phyloP scores from a whole-genome alignment of 2,797 vertebrate species.

The Lindbergichthys nudifrons region DNA sequence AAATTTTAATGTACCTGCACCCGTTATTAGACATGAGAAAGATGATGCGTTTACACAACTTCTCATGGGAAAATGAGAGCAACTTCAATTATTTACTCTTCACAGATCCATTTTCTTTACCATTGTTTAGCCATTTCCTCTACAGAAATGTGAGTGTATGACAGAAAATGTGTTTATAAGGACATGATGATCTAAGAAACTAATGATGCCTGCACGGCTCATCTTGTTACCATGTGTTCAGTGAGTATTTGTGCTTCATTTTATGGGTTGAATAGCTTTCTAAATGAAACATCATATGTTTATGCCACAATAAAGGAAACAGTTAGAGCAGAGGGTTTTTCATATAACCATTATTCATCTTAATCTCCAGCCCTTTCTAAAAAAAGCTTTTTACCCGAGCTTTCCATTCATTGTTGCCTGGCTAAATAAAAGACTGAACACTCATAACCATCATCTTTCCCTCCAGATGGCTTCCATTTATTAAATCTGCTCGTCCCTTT shows the following conservation, averaged over 20 bases:
- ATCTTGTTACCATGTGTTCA: conserved; percentile 36
- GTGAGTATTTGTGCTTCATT: conserved; percentile 40
- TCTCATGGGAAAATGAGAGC: conserved; percentile 39
- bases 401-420: conserved; percentile 48
- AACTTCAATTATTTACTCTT: conserved; percentile 49
- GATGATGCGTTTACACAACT: conserved; percentile 47
- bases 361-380: conserved; percentile 44
- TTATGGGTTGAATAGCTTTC: conserved; percentile 53
- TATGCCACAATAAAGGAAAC: conserved; percentile 56
- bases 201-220: conserved; percentile 26
- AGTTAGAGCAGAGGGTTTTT: conserved; percentile 19
- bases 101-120: conserved; percentile 1
- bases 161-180: not conserved
- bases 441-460: conserved; percentile 50
- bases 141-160: not conserved
- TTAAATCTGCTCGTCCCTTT: conserved; percentile 26
- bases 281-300: conserved; percentile 46
- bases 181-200: not conserved
- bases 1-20: conserved; percentile 57
- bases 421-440: conserved; percentile 54
- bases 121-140: conserved; percentile 22
- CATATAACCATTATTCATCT: conserved; percentile 33
- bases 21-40: conserved; percentile 46
- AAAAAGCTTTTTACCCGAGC: conserved; percentile 51
- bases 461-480: conserved; percentile 54